Evolutionary conservation across 2,888 invertebrate genomes (phyloP).

Genomic region (Scaptomyza polygonia): DNA sequence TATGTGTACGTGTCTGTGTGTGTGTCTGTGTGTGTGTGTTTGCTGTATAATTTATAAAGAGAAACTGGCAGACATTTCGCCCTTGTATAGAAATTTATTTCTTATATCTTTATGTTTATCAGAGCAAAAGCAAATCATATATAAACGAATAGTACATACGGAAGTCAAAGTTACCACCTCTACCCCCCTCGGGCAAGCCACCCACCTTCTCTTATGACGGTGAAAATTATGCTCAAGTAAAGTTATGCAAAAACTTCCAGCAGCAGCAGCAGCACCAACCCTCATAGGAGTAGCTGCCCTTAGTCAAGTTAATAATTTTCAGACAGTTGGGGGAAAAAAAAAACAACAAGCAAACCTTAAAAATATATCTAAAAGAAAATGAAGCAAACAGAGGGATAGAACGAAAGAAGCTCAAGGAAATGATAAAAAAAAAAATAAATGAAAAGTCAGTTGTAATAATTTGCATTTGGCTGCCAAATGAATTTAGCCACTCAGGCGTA

Average conservation of each 20-base stretch:
- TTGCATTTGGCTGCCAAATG: slow-evolving; percentile 79
- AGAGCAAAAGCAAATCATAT: slow-evolving; percentile 69
- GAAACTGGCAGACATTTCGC: slow-evolving; percentile 21
- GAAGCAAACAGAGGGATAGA: background rate
- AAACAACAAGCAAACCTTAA: background rate
- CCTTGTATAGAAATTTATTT: slow-evolving; percentile 31
- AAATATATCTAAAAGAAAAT: slow-evolving; percentile 6
- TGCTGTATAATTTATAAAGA: slow-evolving; percentile 49
- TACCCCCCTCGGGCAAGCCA: background rate
- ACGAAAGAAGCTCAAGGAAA: slow-evolving; percentile 21
- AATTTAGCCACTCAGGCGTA: slow-evolving; percentile 71
- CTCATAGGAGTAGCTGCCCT: slow-evolving; percentile 47
- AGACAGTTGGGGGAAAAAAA: slow-evolving; percentile 42
- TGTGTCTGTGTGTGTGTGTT: slow-evolving; percentile 1
- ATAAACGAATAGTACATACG: slow-evolving; percentile 62
- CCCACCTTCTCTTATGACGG: slow-evolving; percentile 1
- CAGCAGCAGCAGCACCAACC: slow-evolving; percentile 34
- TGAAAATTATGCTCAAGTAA: slow-evolving; percentile 58
- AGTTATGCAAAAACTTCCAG: slow-evolving; percentile 60
- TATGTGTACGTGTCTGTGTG: background rate
- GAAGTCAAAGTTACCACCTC: slow-evolving; percentile 55
- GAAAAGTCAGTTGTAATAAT: slow-evolving; percentile 76
- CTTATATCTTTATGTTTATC: slow-evolving; percentile 61
- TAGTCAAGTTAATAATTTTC: slow-evolving; percentile 71
- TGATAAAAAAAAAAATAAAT: slow-evolving; percentile 53